phyloP scores from a whole-genome alignment of 2,888 invertebrate species.

The Hoplodrina ambigua region DNA sequence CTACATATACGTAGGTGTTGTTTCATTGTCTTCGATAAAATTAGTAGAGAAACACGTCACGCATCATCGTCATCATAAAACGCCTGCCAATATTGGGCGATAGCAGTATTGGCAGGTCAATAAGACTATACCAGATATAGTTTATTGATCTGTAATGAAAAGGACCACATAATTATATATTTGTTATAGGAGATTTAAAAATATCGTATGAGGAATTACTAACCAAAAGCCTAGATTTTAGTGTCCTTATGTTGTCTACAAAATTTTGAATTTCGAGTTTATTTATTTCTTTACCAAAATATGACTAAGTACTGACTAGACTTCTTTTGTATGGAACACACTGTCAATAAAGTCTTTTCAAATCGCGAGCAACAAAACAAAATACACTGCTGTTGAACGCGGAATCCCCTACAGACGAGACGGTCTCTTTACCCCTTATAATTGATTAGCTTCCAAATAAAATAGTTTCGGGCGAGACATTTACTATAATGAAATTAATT shows the following conservation, averaged over 20 bases:
- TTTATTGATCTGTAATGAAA: neutral
- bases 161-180: neutral
- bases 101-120: neutral
- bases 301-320: too few species aligned
- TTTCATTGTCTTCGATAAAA: conserved; percentile 16
- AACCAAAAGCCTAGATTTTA: too few species aligned
- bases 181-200: too few species aligned
- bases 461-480: neutral
- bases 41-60: conserved; percentile 8
- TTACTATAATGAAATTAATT: neutral
- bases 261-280: too few species aligned
- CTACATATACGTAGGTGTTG: conserved; percentile 26
- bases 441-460: neutral
- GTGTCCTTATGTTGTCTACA: too few species aligned
- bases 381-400: neutral
- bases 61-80: conserved; percentile 3
- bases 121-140: too few species aligned
- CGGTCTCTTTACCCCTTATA: neutral
- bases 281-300: too few species aligned
- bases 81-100: conserved; percentile 7
- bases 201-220: too few species aligned
- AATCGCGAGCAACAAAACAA: neutral
- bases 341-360: neutral
- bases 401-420: neutral
- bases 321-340: too few species aligned